Conservation (phyloP, 2,113 vertebrate species). For the Megaceryle torquata region DNA sequence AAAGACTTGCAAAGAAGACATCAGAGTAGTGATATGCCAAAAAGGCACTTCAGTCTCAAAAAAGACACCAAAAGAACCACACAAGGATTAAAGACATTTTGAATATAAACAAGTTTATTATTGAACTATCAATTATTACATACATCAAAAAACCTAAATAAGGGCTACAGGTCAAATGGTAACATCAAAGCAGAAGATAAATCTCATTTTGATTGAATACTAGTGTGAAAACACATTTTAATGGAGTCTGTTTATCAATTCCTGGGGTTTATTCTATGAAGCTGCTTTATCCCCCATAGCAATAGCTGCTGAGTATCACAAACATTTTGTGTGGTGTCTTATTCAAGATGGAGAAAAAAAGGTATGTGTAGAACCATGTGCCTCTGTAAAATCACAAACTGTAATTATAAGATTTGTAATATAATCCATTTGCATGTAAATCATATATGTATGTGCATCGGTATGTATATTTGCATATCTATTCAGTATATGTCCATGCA, state of each 20-base stretch:
- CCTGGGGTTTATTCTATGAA: not conserved
- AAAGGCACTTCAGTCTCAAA: slow-evolving; percentile 7
- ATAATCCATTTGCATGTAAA: not conserved
- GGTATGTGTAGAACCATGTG: not conserved
- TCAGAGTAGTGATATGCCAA: not conserved
- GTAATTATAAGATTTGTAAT: not conserved
- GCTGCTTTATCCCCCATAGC: not conserved
- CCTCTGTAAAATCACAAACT: not conserved
- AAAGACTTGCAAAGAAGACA: not conserved
- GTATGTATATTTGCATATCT: not conserved
- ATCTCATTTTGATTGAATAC: not conserved
- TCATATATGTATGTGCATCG: not conserved
- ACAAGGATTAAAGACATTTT: slow-evolving; percentile 25
- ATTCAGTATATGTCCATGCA: not conserved
- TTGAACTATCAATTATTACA: slow-evolving; percentile 39
- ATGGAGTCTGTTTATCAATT: slow-evolving; percentile 14
- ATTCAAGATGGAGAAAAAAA: not conserved
- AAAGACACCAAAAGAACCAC: not conserved
- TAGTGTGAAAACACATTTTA: not conserved
- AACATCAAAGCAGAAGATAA: slow-evolving; percentile 24
- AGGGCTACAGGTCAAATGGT: slow-evolving; percentile 14
- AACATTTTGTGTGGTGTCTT: slow-evolving; percentile 2
- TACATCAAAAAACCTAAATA: slow-evolving; percentile 28
- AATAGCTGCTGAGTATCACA: not conserved
- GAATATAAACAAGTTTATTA: slow-evolving; percentile 52